These are phyloP conservation scores for Panulirus ornatus DNA, from an alignment of 1,140 invertebrate species.

Conservation along the genomic window DNA sequence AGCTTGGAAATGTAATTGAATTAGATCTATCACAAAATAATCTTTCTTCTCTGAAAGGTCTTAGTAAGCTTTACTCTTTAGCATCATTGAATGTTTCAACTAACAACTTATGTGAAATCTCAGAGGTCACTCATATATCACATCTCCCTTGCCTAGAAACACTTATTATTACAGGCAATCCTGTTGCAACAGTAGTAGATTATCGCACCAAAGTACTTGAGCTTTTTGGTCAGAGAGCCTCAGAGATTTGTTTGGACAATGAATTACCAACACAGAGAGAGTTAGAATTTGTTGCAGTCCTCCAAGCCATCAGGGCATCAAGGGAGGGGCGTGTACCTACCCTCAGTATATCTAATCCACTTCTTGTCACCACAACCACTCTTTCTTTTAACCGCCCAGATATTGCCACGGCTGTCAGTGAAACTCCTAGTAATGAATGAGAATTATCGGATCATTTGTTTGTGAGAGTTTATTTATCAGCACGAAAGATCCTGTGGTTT, in stretches of 20 bases:
- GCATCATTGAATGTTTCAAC: conserved; percentile 91
- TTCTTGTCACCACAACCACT: conserved; percentile 45
- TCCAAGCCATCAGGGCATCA: conserved; percentile 89
- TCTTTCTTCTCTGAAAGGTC: conserved; percentile 86
- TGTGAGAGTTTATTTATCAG: no score
- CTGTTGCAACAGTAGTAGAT: conserved; percentile 90
- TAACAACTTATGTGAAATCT: conserved; percentile 89
- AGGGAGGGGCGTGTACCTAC: conserved; percentile 81
- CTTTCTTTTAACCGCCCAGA: conserved; percentile 48
- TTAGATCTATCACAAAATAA: conserved; percentile 93
- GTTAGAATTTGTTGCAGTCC: conserved; percentile 92
- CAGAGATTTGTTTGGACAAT: conserved; percentile 90
- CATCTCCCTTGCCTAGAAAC: conserved; percentile 91
- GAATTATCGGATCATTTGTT: no score
- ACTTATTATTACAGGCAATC: conserved; percentile 91
- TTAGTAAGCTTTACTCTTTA: conserved; percentile 91
- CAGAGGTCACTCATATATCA: conserved; percentile 89
- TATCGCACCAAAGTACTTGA: conserved; percentile 94
- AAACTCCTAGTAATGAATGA: conserved; percentile 41
- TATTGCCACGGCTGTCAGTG: conserved; percentile 59
- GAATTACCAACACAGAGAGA: conserved; percentile 92
- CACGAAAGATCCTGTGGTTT: no score
- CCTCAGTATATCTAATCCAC: conserved; percentile 66
- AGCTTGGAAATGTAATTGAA: conserved; percentile 91
- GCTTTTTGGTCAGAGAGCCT: conserved; percentile 87